Evolutionary conservation across 2,888 invertebrate species (phyloP).

Genomic region (Sarcophaga rosellei): DNA sequence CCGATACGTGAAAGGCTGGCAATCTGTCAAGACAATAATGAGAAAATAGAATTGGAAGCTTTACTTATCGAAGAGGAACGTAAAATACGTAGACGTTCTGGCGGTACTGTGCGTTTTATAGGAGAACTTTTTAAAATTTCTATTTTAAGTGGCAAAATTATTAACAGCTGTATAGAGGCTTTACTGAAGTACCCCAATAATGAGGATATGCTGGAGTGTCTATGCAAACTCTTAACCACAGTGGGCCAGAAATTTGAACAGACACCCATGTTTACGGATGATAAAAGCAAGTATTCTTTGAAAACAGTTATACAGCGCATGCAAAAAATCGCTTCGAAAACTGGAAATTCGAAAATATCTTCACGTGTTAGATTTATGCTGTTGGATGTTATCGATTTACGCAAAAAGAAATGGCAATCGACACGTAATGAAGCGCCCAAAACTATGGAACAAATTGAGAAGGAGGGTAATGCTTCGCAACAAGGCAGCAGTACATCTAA

Average conservation of each 20-base stretch:
- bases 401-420: slow-evolving; percentile 91
- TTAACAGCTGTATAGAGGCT: slow-evolving; percentile 91
- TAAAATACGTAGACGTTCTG: slow-evolving; percentile 89
- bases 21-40: slow-evolving; percentile 81
- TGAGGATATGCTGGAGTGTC: slow-evolving; percentile 95
- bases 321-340: slow-evolving; percentile 86
- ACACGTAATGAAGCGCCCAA: slow-evolving; percentile 94
- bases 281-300: slow-evolving; percentile 78
- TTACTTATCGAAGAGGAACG: slow-evolving; percentile 89
- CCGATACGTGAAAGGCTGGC: slow-evolving; percentile 82
- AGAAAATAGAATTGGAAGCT: slow-evolving; percentile 88
- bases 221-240: slow-evolving; percentile 95
- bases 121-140: slow-evolving; percentile 95
- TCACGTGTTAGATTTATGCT: slow-evolving; percentile 86
- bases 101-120: slow-evolving; percentile 93
- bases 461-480: slow-evolving; percentile 92
- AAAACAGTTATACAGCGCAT: slow-evolving; percentile 85
- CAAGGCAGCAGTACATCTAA: slow-evolving; percentile 82
- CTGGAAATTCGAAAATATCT: slow-evolving; percentile 81
- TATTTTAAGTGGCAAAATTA: slow-evolving; percentile 94
- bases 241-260: slow-evolving; percentile 92
- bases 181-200: slow-evolving; percentile 87
- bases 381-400: slow-evolving; percentile 95
- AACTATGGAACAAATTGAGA: slow-evolving; percentile 96
- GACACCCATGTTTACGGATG: slow-evolving; percentile 73